Evolutionary conservation across 2,888 invertebrate species (phyloP), one percentile per base, ranked within the genome.

Genomic region (Odontomyia ornata): DNA sequence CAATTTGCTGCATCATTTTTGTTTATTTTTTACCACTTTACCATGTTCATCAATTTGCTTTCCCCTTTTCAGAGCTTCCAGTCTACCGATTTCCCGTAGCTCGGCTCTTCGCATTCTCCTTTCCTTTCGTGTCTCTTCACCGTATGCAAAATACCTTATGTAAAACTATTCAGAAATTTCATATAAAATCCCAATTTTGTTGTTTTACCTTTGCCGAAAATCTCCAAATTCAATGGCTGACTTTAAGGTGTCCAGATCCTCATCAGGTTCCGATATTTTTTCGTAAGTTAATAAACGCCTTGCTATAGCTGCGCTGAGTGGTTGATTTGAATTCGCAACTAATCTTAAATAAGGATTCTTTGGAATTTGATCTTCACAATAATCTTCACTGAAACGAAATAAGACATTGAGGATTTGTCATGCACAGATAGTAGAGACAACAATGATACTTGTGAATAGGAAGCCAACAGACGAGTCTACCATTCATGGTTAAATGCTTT

Each of bases 381-480:
- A 96, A 80, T 94, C 93, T 76, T 91, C 91, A 81, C 94, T 95
- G 83, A 15, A 52, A 15, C 7, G 15, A 79, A 76, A 56, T 69
- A 36, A n/a, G n/a, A n/a, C n/a, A n/a, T n/a, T n/a, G n/a, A n/a
- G n/a, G n/a, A 23, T 15, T 27, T 13, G 21, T 67, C 0, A 52
- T 52, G 43, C 13, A 15, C 4, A 15, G 52, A 52, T n/a, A 15
- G 13, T 18, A 9, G 4, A 9, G 52, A 52, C 15, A 18, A 52
- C 52, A 9, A n/a, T 52, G 4, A 77, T 80, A 94, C 93, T 95
- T 91, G 80, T 94, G 93, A 47, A 97, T 89, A 28, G 99, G 99
- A 82, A 97, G 92, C 99, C 99, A 99, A 88, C 94, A 98, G 0
- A 99, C 97, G 21, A 99, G 88, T 79, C 96, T 88, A 0, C 97